Evolutionary conservation across 2,113 vertebrate genomes (phyloP).

Genomic region (Trogon surrucura): DNA sequence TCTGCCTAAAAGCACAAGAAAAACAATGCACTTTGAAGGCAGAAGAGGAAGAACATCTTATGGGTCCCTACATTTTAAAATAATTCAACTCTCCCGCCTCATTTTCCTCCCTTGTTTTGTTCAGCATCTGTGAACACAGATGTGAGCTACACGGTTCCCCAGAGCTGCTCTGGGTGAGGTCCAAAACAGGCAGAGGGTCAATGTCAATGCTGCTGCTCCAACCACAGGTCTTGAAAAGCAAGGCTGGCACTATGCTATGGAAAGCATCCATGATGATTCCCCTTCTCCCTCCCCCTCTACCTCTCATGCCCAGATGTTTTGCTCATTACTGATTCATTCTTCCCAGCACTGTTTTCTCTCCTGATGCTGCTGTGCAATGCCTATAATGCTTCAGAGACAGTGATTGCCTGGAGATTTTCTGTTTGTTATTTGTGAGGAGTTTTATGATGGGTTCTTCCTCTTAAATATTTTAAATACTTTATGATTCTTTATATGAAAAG

Average conservation of each 20-base stretch:
- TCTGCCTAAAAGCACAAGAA: background rate
- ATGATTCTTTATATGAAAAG: background rate
- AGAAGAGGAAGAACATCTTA: background rate
- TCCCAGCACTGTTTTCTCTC: background rate
- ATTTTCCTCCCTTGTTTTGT: background rate
- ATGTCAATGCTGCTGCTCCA: background rate
- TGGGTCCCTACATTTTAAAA: background rate
- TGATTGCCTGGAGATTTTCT: background rate
- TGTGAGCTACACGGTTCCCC: background rate
- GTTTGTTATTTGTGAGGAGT: background rate
- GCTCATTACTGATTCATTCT: background rate
- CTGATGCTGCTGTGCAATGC: background rate
- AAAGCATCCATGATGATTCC: background rate
- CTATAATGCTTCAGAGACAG: background rate
- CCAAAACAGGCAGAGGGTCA: background rate
- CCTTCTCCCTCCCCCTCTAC: background rate
- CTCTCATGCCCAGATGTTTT: background rate
- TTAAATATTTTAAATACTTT: background rate
- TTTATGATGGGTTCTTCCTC: background rate
- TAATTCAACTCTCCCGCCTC: background rate
- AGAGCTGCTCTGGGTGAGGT: background rate
- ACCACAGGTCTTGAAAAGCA: background rate
- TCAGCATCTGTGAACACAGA: background rate
- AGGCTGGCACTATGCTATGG: background rate
- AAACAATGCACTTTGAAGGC: background rate